Percentiles rank a stretch among this genome's conserved stretches.
These are phyloP conservation scores for Cervus canadensis DNA, from an alignment of 2,113 vertebrate species.

Conservation along the genomic window DNA sequence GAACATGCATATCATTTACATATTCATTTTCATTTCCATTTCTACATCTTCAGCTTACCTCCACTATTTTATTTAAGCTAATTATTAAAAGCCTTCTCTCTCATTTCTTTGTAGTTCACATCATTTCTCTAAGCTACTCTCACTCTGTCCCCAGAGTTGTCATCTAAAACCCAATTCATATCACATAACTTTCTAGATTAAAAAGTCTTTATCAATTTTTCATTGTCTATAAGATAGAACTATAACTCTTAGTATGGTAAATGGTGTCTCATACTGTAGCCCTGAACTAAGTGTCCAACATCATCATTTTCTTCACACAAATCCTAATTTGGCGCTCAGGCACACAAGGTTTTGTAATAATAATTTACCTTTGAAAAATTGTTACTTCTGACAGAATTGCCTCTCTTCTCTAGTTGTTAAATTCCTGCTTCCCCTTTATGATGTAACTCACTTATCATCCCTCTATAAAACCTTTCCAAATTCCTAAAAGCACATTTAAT, in stretches of 20 bases:
- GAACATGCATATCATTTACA: background rate
- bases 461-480: background rate
- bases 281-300: background rate
- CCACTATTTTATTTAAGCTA: background rate
- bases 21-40: background rate
- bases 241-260: background rate
- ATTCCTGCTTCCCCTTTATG: background rate
- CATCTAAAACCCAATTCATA: background rate
- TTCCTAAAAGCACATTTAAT: background rate
- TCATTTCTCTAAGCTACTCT: background rate
- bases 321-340: background rate
- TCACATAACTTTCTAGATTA: background rate
- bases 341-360: background rate
- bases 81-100: background rate
- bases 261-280: background rate
- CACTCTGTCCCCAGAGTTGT: background rate
- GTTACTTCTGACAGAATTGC: background rate
- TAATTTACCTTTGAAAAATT: background rate
- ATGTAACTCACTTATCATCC: background rate
- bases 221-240: background rate
- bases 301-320: background rate
- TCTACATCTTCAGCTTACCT: background rate
- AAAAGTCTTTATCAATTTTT: background rate
- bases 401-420: background rate
- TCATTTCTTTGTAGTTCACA: background rate